These are phyloP conservation scores for Daboia siamensis DNA, from an alignment of 2,113 vertebrate species.

Conservation along the genomic window DNA sequence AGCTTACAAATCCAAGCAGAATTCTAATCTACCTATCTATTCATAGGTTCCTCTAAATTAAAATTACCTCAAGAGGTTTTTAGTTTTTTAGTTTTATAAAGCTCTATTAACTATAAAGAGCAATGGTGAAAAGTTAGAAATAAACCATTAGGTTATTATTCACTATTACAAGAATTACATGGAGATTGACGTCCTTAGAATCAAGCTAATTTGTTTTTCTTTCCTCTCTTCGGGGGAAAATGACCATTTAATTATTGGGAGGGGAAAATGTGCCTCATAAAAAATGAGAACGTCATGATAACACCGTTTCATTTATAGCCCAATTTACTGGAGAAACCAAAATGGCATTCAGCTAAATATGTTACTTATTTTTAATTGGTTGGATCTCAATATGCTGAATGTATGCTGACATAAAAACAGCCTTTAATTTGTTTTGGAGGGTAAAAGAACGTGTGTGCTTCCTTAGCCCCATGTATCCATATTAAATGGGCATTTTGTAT, in stretches of 20 bases:
- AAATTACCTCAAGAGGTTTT: neutral
- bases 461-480: neutral
- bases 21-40: neutral
- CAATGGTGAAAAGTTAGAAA: neutral
- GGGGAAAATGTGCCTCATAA: neutral
- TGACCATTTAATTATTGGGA: conserved; percentile 46
- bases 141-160: neutral
- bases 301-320: conserved; percentile 29
- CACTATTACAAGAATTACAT: conserved; percentile 4
- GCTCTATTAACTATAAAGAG: neutral
- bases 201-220: conserved; percentile 41
- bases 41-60: neutral
- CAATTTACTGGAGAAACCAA: neutral
- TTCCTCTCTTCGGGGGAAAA: conserved; percentile 15
- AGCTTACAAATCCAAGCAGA: neutral
- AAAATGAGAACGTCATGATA: conserved; percentile 41
- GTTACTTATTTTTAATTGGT: conserved; percentile 38
- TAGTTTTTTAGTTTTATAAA: neutral
- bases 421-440: neutral
- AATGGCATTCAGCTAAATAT: conserved; percentile 10
- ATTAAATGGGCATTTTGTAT: neutral
- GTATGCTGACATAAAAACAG: neutral
- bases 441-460: neutral
- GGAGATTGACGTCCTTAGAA: conserved; percentile 2
- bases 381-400: conserved; percentile 4